These are phyloP conservation scores for Sesia bembeciformis DNA, from an alignment of 2,888 invertebrate species.

Conservation along the genomic window DNA sequence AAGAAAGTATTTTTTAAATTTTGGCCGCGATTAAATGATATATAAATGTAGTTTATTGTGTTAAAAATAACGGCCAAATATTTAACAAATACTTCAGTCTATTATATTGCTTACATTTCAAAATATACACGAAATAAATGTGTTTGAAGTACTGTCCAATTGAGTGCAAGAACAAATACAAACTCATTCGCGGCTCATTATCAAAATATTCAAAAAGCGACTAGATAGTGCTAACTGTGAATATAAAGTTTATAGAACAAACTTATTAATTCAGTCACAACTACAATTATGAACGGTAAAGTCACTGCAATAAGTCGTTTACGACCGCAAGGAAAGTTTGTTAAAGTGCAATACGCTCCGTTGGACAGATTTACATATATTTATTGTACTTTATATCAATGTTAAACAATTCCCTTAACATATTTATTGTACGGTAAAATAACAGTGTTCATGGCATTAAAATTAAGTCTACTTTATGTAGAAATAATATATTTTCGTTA, in stretches of 20 bases:
- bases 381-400: conserved; percentile 44
- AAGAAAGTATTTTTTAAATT: conserved; percentile 61
- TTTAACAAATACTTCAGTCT: conserved; percentile 67
- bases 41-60: conserved; percentile 41
- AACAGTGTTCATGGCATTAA: conserved; percentile 38
- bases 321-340: too few species aligned
- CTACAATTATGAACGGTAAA: too few species aligned
- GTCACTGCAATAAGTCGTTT: too few species aligned
- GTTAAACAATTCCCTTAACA: conserved; percentile 51
- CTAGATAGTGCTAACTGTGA: too few species aligned
- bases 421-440: conserved; percentile 20
- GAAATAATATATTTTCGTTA: conserved; percentile 24
- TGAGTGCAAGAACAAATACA: too few species aligned
- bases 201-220: too few species aligned
- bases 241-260: too few species aligned
- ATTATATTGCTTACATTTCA: conserved; percentile 65
- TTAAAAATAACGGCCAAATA: conserved; percentile 44
- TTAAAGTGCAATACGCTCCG: too few species aligned
- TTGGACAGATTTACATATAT: conserved; percentile 7
- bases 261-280: too few species aligned
- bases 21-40: conserved; percentile 40
- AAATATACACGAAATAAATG: conserved; percentile 55
- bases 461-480: conserved; percentile 26
- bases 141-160: conserved; percentile 6
- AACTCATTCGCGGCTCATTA: too few species aligned